Percentiles rank a stretch among this genome's conserved stretches.
Conservation (phyloP, 2,113 vertebrate genomes). For the Burhinus oedicnemus region DNA sequence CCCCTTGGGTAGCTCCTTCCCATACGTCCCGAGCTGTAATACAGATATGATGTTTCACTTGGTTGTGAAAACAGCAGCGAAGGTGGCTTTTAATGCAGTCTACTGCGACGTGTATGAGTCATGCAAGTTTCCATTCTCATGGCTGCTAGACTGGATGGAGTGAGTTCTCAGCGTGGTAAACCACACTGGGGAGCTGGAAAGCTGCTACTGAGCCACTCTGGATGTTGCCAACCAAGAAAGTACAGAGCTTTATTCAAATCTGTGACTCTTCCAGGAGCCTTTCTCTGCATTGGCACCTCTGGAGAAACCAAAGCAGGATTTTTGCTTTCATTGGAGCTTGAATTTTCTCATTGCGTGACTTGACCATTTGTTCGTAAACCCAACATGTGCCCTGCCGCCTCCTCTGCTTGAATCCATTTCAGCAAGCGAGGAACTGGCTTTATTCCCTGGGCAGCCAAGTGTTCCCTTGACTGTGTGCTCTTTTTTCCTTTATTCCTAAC, state of each 20-base stretch:
- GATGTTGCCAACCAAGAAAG: conserved; percentile 29
- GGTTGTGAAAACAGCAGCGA: background rate
- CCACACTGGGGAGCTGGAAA: conserved; percentile 41
- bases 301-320: conserved; percentile 41
- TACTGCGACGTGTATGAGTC: conserved; percentile 41
- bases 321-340: conserved; percentile 55
- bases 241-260: conserved; percentile 49
- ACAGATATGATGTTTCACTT: background rate
- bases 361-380: conserved; percentile 11
- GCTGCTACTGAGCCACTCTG: conserved; percentile 9
- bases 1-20: background rate
- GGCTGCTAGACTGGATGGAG: conserved; percentile 46
- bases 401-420: conserved; percentile 7
- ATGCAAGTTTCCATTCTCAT: conserved; percentile 57
- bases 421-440: conserved; percentile 34
- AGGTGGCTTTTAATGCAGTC: conserved; percentile 40
- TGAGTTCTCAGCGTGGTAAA: conserved; percentile 52
- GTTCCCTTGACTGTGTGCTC: conserved; percentile 13
- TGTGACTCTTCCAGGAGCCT: conserved; percentile 43
- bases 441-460: conserved; percentile 16
- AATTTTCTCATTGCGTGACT: conserved; percentile 54
- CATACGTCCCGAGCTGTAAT: background rate
- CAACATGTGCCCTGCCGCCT: background rate
- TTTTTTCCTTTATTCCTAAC: conserved; percentile 37
- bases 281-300: conserved; percentile 22